Percentiles rank a stretch among this genome's conserved stretches.
Evolutionary conservation across 2,888 invertebrate species (phyloP).

Genomic region (Drosophila gaucha): DNA sequence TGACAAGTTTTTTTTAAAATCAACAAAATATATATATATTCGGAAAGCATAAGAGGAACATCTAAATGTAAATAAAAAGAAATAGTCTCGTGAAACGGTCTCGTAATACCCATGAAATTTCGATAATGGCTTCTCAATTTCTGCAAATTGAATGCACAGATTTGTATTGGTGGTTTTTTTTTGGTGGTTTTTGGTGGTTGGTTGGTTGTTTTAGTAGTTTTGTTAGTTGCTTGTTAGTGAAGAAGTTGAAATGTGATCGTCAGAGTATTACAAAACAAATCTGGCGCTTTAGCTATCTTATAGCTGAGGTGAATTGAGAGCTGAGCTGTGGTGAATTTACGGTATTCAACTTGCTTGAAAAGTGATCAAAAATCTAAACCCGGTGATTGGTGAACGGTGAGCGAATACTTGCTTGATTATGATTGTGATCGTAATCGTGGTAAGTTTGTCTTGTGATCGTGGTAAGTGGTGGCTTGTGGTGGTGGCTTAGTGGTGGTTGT

Average conservation of each 20-base stretch:
- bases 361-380: constrained; percentile 56
- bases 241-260: constrained; percentile 55
- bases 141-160: constrained; percentile 55
- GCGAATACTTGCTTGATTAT: constrained; percentile 33
- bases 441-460: constrained; percentile 28
- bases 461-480: constrained; percentile 21
- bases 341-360: constrained; percentile 51
- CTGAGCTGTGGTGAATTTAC: constrained; percentile 59
- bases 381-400: constrained; percentile 41
- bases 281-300: constrained; percentile 29
- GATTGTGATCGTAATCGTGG: constrained; percentile 47
- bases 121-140: constrained; percentile 79
- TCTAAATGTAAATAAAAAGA: constrained; percentile 34
- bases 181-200: constrained; percentile 43
- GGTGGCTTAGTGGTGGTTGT: constrained; percentile 23
- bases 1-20: constrained; percentile 43
- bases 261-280: constrained; percentile 48
- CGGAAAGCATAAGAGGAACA: constrained; percentile 39
- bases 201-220: constrained; percentile 25
- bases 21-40: constrained; percentile 11
- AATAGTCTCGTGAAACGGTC: constrained; percentile 45
- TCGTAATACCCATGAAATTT: constrained; percentile 80
- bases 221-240: constrained; percentile 39
- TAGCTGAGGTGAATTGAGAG: constrained; percentile 70
- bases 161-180: constrained; percentile 49